Percentiles rank a stretch among this genome's conserved stretches.
These are phyloP conservation scores for Amblyteles armatorius DNA, from an alignment of 2,888 invertebrate genomes.

Conservation along the genomic window DNA sequence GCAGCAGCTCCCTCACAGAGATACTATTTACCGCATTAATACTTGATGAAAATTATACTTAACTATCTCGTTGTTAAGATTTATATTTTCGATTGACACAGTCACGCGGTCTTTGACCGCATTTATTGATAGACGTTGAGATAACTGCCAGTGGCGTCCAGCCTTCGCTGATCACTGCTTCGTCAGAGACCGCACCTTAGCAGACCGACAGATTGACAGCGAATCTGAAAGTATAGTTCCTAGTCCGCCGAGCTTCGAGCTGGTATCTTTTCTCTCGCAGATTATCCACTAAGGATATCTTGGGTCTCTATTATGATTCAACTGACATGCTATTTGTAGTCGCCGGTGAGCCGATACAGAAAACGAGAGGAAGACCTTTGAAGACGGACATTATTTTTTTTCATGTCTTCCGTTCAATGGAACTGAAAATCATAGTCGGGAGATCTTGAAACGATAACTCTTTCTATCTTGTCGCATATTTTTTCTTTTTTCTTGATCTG, in stretches of 20 bases:
- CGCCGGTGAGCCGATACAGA: conserved; percentile 63
- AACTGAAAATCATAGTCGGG: conserved; percentile 38
- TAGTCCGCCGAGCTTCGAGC: conserved; percentile 6
- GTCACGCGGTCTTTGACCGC: background rate
- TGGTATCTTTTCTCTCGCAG: conserved; percentile 33
- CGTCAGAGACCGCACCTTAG: conserved; percentile 13
- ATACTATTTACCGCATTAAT: background rate
- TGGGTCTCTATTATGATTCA: conserved; percentile 81
- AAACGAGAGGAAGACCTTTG: conserved; percentile 21
- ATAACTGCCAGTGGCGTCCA: conserved; percentile 15
- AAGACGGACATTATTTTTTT: conserved; percentile 10
- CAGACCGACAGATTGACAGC: conserved; percentile 44
- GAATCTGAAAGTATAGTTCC: conserved; percentile 20
- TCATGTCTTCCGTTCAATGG: conserved; percentile 19
- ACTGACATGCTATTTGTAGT: conserved; percentile 81
- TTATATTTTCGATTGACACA: background rate
- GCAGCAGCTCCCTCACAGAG: background rate
- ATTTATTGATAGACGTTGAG: conserved; percentile 9
- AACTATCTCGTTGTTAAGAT: background rate
- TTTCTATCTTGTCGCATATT: conserved; percentile 38
- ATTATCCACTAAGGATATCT: conserved; percentile 72
- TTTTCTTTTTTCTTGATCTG: conserved; percentile 21
- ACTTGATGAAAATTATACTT: background rate
- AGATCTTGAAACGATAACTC: conserved; percentile 55
- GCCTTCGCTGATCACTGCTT: conserved; percentile 10